A percentile compares a stretch with the other conserved stretches of the same genome.
These are phyloP conservation scores for Allolobophora icterica DNA, from an alignment of 2,888 invertebrate genomes.

Conservation along the genomic window DNA sequence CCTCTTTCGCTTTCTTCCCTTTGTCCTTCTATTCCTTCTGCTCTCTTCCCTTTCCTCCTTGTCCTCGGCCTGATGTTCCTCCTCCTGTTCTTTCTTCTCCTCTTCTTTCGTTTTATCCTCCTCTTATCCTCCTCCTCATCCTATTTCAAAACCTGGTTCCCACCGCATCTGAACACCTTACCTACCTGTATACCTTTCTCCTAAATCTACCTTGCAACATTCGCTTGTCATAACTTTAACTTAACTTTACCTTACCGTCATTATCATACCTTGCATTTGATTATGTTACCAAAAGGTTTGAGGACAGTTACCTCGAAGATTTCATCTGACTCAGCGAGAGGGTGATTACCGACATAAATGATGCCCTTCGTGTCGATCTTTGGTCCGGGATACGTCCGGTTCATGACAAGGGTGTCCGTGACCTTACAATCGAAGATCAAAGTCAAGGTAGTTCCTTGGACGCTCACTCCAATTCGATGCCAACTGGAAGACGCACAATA, in stretches of 20 bases:
- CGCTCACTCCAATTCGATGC: constrained; percentile 45
- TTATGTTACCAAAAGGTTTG: neutral
- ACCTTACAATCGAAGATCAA: constrained; percentile 41
- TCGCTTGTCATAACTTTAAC: neutral
- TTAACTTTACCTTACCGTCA: neutral
- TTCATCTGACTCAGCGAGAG: constrained; percentile 27
- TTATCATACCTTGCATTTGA: neutral
- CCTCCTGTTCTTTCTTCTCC: neutral
- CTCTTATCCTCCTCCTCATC: neutral
- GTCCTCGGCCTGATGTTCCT: too few relatives aligned
- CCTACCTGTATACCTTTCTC: neutral
- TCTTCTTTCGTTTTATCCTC: neutral
- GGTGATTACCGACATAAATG: constrained; percentile 39
- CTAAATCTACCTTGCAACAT: neutral
- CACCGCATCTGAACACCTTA: neutral
- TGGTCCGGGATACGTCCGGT: constrained; percentile 32
- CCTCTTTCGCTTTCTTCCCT: too few relatives aligned
- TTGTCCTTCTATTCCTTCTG: too few relatives aligned
- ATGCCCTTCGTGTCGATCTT: constrained; percentile 38
- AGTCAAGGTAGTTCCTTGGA: constrained; percentile 36
- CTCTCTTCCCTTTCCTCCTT: neutral
- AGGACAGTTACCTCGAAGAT: constrained; percentile 34
- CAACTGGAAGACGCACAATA: constrained; percentile 36
- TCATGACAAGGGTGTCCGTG: constrained; percentile 32
- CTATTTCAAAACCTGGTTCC: neutral